These are phyloP conservation scores for Graptemys geographica DNA, from an alignment of 2,797 vertebrate genomes.

Conservation along the genomic window DNA sequence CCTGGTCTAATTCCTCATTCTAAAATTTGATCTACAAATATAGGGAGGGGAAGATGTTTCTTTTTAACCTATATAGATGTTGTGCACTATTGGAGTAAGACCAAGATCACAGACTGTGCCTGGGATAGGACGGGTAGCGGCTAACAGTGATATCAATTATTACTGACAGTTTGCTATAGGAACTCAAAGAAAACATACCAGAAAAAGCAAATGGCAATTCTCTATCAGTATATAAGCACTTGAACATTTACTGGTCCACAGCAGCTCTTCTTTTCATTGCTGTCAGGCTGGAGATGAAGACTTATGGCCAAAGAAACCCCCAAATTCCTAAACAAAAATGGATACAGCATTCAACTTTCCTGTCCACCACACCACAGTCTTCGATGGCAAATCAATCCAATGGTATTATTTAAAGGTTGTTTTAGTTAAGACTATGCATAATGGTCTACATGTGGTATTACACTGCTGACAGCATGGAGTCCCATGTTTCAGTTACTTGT, in stretches of 20 bases:
- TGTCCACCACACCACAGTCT: not conserved
- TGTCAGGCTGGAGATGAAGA: not conserved
- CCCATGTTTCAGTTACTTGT: not conserved
- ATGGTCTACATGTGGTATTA: not conserved
- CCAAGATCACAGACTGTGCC: not conserved
- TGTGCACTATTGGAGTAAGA: not conserved
- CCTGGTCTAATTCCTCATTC: not conserved
- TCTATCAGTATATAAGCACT: not conserved
- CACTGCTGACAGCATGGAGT: not conserved
- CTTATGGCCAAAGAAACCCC: not conserved
- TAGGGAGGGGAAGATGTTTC: not conserved
- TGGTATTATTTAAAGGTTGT: not conserved
- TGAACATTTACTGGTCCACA: not conserved
- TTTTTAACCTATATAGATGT: not conserved
- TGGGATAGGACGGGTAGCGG: not conserved
- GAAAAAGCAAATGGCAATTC: fast-evolving
- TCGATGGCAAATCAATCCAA: not conserved
- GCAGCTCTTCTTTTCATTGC: fast-evolving
- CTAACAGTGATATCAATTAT: not conserved
- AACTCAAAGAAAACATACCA: not conserved
- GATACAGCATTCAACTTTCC: not conserved
- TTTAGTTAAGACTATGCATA: not conserved
- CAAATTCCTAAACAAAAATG: not conserved
- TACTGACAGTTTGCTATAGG: not conserved
- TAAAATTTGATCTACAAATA: not conserved